Evolutionary conservation across 2,888 invertebrate genomes (phyloP), one percentile per base, ranked within the genome.

Genomic region (Synanthedon formicaeformis): DNA sequence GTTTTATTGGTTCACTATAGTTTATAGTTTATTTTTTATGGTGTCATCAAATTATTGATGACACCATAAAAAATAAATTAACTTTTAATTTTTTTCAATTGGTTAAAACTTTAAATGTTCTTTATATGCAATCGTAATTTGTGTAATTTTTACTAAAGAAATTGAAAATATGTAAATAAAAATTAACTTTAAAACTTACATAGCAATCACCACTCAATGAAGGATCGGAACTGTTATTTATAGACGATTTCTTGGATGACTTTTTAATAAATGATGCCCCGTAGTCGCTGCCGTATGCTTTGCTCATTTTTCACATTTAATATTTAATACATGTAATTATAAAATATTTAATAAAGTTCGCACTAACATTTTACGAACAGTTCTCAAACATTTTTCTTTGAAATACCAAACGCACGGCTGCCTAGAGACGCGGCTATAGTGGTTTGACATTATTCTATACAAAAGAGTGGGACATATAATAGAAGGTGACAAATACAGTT

Each of bases 401-500:
- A 23, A 52, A 51, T 10, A 34, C 51, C 41, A 18, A n/a, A 41
- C 58, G 67, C 68, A 67, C 75, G 71, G 64, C 75, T 66, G 66
- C 52, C 65, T 62, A 51, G 65, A 56, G 56, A 54, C 59, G 57
- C 56, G 58, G 54, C 68, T 55, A 57, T 58, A 61, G 55, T 57
- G 64, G 58, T 73, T 70, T 75, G 70, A 67, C 67, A 64, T 68
- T 64, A 60, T 57, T 55, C 62, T 55, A 56, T 58, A 58, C 45
- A 71, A 58, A 61, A 67, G 75, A 77, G 53, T 58, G 64, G 62
- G 75, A 75, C 58, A 54, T 65, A 50, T 53, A 51, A 59, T 60
- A 69, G 72, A 77, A 57, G 12, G 65, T 65, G 71, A 73, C 53
- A 56, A 56, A 55, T 40, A 34, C 53, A 63, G 54, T 53, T 63